phyloP scores from a whole-genome alignment of 2,888 invertebrate genomes.

The Seira sanloemensis region DNA sequence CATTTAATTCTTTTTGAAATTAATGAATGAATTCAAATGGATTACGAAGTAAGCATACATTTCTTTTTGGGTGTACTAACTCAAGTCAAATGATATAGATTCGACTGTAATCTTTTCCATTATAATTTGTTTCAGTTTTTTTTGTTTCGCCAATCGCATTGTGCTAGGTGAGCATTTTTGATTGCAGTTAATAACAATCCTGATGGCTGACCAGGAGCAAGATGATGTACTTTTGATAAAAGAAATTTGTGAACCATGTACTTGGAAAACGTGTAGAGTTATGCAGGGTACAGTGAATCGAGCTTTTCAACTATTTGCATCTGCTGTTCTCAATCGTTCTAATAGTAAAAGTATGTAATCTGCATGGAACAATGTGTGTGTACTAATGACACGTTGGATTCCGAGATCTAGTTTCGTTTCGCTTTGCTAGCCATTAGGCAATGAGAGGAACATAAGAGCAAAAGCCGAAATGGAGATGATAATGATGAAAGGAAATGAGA shows the following conservation, averaged over 20 bases:
- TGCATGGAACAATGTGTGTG: conserved; percentile 27
- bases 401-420: conserved; percentile 54
- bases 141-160: not conserved
- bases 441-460: not conserved
- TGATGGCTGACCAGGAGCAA: not conserved
- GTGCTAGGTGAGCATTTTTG: not conserved
- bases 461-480: conserved; percentile 25
- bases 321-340: no score
- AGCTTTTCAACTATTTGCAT: no score
- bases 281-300: no score
- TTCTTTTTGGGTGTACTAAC: no score
- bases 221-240: conserved; percentile 13
- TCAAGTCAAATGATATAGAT: not conserved
- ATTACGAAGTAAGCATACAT: not conserved
- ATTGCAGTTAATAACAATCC: conserved; percentile 11
- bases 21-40: not conserved
- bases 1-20: not conserved
- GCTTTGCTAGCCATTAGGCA: conserved; percentile 41
- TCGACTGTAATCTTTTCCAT: not conserved
- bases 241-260: conserved; percentile 15
- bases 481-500: conserved; percentile 57
- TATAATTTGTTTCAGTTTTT: not conserved
- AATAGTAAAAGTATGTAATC: conserved; percentile 25
- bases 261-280: no score
- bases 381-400: conserved; percentile 45